These are phyloP conservation scores for Tenthredo notha DNA, from an alignment of 2,888 invertebrate genomes.

Conservation along the genomic window DNA sequence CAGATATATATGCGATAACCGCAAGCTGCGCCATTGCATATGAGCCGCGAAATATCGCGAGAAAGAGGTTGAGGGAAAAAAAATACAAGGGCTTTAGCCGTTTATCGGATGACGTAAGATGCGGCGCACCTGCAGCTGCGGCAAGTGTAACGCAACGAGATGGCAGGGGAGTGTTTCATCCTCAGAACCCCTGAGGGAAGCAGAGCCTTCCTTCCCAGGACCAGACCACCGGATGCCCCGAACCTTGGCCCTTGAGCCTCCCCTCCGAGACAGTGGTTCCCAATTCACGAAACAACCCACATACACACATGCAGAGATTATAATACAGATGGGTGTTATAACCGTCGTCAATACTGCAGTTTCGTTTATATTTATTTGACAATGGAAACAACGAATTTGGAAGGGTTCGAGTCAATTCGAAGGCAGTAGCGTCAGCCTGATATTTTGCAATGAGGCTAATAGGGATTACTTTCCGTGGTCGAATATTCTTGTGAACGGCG, in stretches of 20 bases:
- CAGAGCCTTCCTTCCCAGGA: constrained; percentile 54
- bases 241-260: constrained; percentile 53
- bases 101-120: constrained; percentile 19
- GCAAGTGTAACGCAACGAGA: constrained; percentile 37
- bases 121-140: constrained; percentile 47
- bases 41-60: not conserved
- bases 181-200: constrained; percentile 4
- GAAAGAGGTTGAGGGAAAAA: not conserved
- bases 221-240: constrained; percentile 70
- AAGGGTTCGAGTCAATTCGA: not conserved
- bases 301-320: not conserved
- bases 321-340: not conserved
- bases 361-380: not conserved
- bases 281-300: not conserved
- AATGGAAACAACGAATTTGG: not conserved
- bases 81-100: not conserved
- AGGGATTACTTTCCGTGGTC: not conserved
- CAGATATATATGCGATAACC: not conserved
- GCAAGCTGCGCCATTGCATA: not conserved
- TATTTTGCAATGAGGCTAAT: not conserved
- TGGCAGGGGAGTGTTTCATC: not conserved
- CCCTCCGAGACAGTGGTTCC: constrained; percentile 39
- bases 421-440: not conserved
- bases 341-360: not conserved
- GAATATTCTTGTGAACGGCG: not conserved